Conservation (phyloP, 1,140 invertebrate species). For the Cherax quadricarinatus region DNA sequence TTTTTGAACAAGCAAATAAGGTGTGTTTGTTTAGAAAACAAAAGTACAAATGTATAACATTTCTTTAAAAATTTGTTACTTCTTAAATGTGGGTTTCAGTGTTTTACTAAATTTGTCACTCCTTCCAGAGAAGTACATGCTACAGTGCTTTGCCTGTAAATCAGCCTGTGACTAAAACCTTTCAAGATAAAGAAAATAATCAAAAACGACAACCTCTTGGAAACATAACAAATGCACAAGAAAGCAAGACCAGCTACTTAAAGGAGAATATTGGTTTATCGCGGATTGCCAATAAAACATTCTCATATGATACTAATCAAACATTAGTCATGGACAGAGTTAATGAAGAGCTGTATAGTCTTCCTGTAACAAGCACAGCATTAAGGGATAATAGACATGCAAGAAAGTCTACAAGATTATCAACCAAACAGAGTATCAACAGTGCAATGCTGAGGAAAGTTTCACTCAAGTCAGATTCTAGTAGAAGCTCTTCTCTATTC, state of each 20-base stretch:
- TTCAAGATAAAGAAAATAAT: background rate
- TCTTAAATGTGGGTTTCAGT: background rate
- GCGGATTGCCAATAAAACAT: too few species aligned
- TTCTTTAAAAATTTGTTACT: too few species aligned
- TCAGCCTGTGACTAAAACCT: background rate
- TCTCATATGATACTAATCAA: too few species aligned
- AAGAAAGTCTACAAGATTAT: constrained; percentile 8
- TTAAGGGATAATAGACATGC: background rate
- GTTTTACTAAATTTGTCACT: background rate
- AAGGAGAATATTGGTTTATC: background rate
- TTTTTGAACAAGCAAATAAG: too few species aligned
- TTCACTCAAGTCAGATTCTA: background rate
- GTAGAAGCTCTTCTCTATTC: background rate
- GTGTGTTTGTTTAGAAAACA: too few species aligned
- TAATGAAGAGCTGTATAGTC: too few species aligned
- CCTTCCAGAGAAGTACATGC: background rate
- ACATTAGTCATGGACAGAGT: too few species aligned
- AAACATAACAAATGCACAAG: background rate
- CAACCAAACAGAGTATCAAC: background rate
- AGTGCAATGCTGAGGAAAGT: background rate
- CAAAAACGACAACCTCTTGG: background rate
- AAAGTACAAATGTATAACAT: too few species aligned
- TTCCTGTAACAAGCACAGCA: constrained; percentile 19
- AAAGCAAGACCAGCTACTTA: background rate
- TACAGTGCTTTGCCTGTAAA: background rate